phyloP scores from a whole-genome alignment of 2,113 vertebrate species.

The Chelonoidis abingdonii region DNA sequence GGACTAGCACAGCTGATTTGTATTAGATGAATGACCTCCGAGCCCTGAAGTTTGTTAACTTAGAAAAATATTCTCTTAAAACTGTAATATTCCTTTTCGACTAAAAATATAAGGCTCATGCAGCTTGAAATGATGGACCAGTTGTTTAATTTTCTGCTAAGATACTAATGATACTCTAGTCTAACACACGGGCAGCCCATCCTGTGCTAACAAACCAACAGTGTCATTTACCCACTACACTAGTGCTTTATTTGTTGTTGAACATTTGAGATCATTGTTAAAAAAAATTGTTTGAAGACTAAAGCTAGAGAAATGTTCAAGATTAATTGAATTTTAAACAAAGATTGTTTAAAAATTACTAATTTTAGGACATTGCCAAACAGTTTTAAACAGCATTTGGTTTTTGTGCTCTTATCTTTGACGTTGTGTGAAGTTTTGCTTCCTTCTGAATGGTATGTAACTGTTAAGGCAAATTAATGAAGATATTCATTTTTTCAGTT shows the following conservation, averaged over 20 bases:
- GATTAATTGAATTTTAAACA: accelerated
- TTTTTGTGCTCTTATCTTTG: conserved; percentile 15
- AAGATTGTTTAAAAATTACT: accelerated
- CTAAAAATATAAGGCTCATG: conserved; percentile 74
- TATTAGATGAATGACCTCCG: conserved; percentile 85
- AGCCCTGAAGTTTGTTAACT: conserved; percentile 86
- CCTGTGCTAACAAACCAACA: not conserved
- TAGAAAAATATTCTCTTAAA: conserved; percentile 87
- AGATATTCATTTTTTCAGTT: conserved; percentile 58
- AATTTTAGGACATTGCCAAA: too few species aligned
- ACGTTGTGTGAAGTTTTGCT: not conserved
- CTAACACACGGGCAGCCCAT: not conserved
- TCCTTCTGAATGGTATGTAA: not conserved
- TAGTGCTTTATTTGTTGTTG: not conserved
- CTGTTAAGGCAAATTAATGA: conserved; percentile 25
- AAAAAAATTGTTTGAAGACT: accelerated
- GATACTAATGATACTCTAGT: not conserved
- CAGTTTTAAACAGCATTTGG: not conserved
- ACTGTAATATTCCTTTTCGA: conserved; percentile 83
- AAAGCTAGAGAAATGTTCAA: accelerated
- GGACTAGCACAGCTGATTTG: conserved; percentile 82
- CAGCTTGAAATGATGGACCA: conserved; percentile 68
- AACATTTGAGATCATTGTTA: accelerated
- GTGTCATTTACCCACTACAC: not conserved
- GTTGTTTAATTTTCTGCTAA: conserved; percentile 70